A percentile compares a stretch with the other conserved stretches of the same genome.
These are phyloP conservation scores for Penelope pileata DNA, from an alignment of 2,113 vertebrate genomes.

Conservation along the genomic window DNA sequence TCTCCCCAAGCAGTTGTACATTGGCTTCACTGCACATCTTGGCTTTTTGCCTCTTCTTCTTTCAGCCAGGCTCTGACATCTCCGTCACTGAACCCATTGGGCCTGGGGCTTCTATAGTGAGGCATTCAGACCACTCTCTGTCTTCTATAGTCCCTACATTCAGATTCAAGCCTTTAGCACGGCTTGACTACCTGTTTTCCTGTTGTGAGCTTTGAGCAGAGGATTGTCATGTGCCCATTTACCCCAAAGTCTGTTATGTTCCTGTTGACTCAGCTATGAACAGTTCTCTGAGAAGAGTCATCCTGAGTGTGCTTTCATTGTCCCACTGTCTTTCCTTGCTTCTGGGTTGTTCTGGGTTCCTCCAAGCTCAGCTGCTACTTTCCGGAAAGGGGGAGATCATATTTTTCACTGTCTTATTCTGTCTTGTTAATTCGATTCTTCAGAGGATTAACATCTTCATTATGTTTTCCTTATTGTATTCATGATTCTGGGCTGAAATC, in stretches of 20 bases:
- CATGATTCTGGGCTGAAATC: background rate
- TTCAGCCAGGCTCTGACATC: background rate
- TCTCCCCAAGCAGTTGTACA: background rate
- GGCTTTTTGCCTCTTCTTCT: background rate
- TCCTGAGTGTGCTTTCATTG: background rate
- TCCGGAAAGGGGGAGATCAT: background rate
- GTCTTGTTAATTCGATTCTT: background rate
- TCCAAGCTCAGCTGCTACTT: background rate
- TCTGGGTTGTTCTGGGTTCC: background rate
- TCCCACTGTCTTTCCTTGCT: background rate
- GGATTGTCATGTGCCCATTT: accelerated
- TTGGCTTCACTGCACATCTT: background rate
- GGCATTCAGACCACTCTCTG: background rate
- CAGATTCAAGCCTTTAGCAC: background rate
- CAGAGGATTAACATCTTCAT: background rate
- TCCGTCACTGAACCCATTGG: background rate
- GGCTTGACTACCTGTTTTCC: background rate
- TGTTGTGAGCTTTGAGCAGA: background rate
- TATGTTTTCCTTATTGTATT: background rate
- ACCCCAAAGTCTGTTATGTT: background rate
- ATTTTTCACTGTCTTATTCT: background rate
- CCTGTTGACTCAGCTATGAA: background rate
- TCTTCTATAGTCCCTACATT: background rate
- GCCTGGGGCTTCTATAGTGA: background rate
- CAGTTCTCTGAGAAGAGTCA: background rate